These are phyloP conservation scores for Sarcophaga peregrina DNA, from an alignment of 1,140 invertebrate genomes.

Conservation along the genomic window DNA sequence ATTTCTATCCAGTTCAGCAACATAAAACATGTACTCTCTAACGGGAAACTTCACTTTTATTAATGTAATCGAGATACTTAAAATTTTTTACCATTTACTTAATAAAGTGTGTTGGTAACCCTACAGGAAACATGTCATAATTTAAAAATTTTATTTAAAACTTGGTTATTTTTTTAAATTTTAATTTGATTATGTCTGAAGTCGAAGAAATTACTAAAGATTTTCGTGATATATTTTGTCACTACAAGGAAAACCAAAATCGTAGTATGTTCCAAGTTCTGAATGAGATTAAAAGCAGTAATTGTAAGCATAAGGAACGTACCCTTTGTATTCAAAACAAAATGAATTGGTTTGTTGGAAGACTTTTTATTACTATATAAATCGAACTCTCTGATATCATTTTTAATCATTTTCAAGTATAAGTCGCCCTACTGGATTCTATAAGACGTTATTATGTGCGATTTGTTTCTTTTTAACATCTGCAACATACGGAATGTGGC, in stretches of 20 bases:
- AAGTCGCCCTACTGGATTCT: constrained; percentile 30
- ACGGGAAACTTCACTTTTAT: no score
- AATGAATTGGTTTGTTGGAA: constrained; percentile 25
- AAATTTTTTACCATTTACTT: not conserved
- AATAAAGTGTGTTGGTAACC: not conserved
- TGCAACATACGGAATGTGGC: constrained; percentile 16
- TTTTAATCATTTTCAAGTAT: no score
- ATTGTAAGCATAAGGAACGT: constrained; percentile 33
- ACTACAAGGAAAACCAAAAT: constrained; percentile 43
- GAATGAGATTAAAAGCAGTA: constrained; percentile 29
- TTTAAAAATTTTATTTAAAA: no score
- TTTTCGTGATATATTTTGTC: constrained; percentile 32
- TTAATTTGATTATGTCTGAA: constrained; percentile 38
- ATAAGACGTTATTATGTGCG: constrained; percentile 18
- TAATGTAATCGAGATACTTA: no score
- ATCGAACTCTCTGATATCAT: no score
- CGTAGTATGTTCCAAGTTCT: not conserved
- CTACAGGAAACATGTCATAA: no score
- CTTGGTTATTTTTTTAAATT: no score
- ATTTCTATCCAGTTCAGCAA: no score
- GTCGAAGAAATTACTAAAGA: constrained; percentile 30
- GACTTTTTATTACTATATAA: not conserved
- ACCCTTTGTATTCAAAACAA: constrained; percentile 18
- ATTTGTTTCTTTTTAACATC: not conserved
- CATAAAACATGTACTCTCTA: no score